Evolutionary conservation across 2,113 vertebrate species (phyloP).

Genomic region (Gadus chalcogrammus): DNA sequence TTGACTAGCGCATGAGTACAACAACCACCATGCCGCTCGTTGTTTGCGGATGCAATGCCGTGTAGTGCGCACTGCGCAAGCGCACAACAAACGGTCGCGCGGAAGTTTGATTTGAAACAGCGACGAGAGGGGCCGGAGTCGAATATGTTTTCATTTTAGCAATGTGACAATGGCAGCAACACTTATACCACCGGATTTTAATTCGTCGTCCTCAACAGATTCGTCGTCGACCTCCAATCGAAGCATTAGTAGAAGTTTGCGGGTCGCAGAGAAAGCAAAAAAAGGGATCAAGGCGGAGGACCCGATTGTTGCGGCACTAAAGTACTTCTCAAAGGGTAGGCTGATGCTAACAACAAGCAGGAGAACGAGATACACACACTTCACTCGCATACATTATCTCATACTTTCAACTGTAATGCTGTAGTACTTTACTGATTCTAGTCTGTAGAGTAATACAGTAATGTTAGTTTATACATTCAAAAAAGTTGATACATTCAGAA

Average conservation of each 20-base stretch:
- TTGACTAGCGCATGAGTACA: conserved; percentile 33
- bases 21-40: conserved; percentile 20
- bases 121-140: background rate
- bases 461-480: too few species aligned
- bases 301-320: conserved; percentile 72
- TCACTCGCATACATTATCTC: too few species aligned
- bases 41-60: background rate
- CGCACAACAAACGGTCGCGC: conserved; percentile 72
- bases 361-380: too few species aligned
- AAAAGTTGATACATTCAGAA: too few species aligned
- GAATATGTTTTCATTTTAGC: conserved; percentile 19
- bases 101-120: conserved; percentile 65
- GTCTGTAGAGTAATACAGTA: too few species aligned
- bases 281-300: conserved; percentile 47
- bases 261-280: conserved; percentile 61
- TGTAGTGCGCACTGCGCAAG: conserved; percentile 69
- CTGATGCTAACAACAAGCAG: background rate
- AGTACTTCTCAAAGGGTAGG: conserved; percentile 72
- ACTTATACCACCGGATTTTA: conserved; percentile 25
- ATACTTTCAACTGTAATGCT: too few species aligned
- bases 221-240: conserved; percentile 31
- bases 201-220: conserved; percentile 24
- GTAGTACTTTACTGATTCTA: too few species aligned
- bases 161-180: conserved; percentile 66
- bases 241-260: conserved; percentile 58